Base-by-base conservation (phyloP, 1,140 invertebrate species). In the Heterodera carotae region DNA sequence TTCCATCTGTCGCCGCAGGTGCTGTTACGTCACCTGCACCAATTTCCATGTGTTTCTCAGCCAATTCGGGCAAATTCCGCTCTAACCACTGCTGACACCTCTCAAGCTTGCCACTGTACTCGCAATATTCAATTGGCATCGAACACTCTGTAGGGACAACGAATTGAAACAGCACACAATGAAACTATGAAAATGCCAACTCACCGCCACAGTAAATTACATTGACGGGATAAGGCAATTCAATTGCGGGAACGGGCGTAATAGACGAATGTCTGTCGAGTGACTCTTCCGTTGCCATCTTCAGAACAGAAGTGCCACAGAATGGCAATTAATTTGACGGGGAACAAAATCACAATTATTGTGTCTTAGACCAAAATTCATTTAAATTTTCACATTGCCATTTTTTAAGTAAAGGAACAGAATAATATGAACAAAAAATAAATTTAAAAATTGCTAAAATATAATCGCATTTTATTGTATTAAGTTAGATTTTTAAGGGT, bases 31-130 rank as follows among this genome's bases (percentile, higher is more conserved):
- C 48, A 18, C 48, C 48, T 12, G 12, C 48, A 27, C n/a, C 75
- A 18, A 85, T 62, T 39, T 39, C 56, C 12, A 79, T 43, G 29
- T 69, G 80, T 70, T 78, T 76, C n/a, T 43, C 73, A 4, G 74
- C 70, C 25, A 87, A n/a, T 93, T 64, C 92, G 4, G 96, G 96
- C 71, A 98, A 89, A 91, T 97, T 93, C 85, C 93, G 93, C 88
- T 97, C 94, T 64, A 98, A 88, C 97, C 97, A 98, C 84, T 93
- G 92, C 88, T 96, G 96, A 88, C 96, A 99, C 89, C 96, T 96
- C 76, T 97, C 96, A 89, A 94, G 95, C 87, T 96, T 94, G 56
- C 95, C 95, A 90, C 96, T 96, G 89, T 95, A 97, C 91, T 98
- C 96, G 88, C 96, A 98, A 88, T 98, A 99, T 92, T 95, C 88